Evolutionary conservation across 2,113 vertebrate genomes (phyloP), one percentile per base, ranked within the genome.

Genomic region (Gobius niger): DNA sequence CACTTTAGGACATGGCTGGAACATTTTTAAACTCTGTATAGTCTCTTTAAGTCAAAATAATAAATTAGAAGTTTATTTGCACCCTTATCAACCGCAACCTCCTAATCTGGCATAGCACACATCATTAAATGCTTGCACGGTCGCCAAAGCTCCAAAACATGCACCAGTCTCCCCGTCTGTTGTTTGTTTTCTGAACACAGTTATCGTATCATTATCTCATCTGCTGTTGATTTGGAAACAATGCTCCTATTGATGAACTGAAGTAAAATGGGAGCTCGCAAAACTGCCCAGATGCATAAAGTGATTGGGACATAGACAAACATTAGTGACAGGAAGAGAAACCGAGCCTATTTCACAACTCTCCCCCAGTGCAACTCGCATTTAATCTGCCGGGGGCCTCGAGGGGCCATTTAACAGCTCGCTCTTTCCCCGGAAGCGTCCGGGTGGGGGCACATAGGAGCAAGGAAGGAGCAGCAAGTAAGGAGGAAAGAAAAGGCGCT

Each of bases 381-480:
- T 73, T 47, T 73, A 64, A 82, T 73, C 74, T 76, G 47, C 66
- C 41, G n/a, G 67, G 70, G 81, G 49, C 66, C 83, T 80, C 66
- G 13, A 1, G 65, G 67, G 65, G 61, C 65, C 75, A 65, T 82
- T 76, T 83, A 56, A 68, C 73, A 67, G 47, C 61, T 77, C 59
- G 75, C 68, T 75, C 61, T 80, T 79, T 50, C 78, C 77, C 75
- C 54, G 81, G 81, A 88, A 72, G 62, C 73, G 60, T 47, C 68
- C 10, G 34, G 50, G 67, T 50, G 63, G 47, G 47, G 53, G 65
- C n/a, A 65, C 67, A 67, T 75, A 44, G 8, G 62, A 79, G 24
- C 44, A 52, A 24, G 70, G 65, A 56, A 50, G 60, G 62, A 63
- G 77, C 57, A 63, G 77, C 57, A 75, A 68, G 67, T 61, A 72